Percentiles rank a stretch among this genome's conserved stretches.
Conservation (phyloP, 2,113 vertebrate species). For the Ramphastos sulfuratus region DNA sequence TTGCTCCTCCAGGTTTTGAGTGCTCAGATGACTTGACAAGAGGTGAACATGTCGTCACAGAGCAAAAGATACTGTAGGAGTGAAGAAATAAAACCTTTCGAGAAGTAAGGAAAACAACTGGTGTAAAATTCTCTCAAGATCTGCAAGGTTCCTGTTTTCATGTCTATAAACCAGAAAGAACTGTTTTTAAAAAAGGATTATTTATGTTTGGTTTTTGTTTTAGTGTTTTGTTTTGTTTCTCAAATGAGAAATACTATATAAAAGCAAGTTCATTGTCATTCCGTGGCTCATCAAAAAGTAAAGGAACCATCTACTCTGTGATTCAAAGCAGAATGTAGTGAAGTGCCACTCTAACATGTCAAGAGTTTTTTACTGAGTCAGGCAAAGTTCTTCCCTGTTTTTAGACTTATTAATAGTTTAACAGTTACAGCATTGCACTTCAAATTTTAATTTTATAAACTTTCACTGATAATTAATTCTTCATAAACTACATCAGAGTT, state of each 20-base stretch:
- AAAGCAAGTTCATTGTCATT: neutral
- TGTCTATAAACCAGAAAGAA: neutral
- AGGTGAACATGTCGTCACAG: accelerated
- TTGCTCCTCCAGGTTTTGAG: neutral
- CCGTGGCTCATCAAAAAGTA: neutral
- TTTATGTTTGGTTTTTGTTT: neutral
- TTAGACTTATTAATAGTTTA: neutral
- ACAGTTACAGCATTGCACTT: neutral
- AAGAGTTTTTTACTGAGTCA: neutral
- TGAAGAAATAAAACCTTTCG: neutral
- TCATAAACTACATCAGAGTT: neutral
- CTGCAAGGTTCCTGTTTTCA: neutral
- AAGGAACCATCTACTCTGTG: neutral
- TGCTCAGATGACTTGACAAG: neutral
- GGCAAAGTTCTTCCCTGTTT: neutral
- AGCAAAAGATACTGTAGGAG: neutral
- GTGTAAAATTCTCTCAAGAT: neutral
- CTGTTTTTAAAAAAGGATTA: neutral
- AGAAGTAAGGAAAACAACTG: neutral
- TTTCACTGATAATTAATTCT: neutral
- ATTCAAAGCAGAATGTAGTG: neutral
- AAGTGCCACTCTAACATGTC: neutral
- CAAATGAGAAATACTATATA: neutral
- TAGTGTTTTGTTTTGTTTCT: neutral
- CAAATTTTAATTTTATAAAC: neutral